phyloP scores from a whole-genome alignment of 2,113 vertebrate species.

The Mus pahari region DNA sequence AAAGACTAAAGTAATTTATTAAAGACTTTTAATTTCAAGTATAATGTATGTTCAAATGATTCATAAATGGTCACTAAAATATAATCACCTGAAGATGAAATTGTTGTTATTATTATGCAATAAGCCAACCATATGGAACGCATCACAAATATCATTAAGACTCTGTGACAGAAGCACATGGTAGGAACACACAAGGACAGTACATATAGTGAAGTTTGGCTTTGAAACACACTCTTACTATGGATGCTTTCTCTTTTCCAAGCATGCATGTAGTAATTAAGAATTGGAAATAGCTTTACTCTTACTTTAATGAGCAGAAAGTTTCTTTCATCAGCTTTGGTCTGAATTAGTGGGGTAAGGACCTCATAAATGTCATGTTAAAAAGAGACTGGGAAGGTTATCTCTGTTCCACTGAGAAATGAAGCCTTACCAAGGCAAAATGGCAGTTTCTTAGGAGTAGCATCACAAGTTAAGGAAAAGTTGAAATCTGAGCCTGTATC shows the following conservation, averaged over 20 bases:
- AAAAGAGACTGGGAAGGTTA: not conserved
- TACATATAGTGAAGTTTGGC: not conserved
- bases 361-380: not conserved
- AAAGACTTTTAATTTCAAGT: conserved; percentile 43
- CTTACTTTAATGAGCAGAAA: not conserved
- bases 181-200: not conserved
- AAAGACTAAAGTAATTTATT: not conserved
- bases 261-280: not conserved
- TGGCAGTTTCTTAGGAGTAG: not conserved
- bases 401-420: not conserved
- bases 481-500: not conserved
- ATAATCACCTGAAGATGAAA: conserved; percentile 10
- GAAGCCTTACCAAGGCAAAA: not conserved
- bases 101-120: not conserved
- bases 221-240: not conserved
- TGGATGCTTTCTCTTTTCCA: not conserved
- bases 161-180: not conserved
- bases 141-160: not conserved
- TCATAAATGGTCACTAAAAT: conserved; percentile 30
- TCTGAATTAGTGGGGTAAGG: conserved; percentile 1
- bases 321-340: not conserved
- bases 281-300: not conserved
- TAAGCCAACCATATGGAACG: not conserved
- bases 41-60: conserved; percentile 2
- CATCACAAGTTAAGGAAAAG: not conserved